Evolutionary conservation across 2,888 invertebrate species (phyloP).

Genomic region (Clistopyga incitator): DNA sequence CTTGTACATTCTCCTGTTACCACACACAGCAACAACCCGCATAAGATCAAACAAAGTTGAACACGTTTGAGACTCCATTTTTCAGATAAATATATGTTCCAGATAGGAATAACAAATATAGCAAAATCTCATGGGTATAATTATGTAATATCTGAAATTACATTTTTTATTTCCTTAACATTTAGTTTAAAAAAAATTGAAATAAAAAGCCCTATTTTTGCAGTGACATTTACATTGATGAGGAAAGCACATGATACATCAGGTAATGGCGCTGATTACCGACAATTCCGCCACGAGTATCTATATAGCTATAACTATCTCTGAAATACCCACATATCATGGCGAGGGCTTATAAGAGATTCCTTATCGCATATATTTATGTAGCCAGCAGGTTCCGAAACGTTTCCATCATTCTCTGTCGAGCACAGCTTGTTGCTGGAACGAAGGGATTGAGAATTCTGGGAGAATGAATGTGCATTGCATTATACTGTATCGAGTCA

Average conservation of each 20-base stretch:
- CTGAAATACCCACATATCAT: constrained; percentile 1
- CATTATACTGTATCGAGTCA: background rate
- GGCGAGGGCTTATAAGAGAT: constrained; percentile 5
- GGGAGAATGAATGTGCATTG: background rate
- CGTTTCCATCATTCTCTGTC: background rate
- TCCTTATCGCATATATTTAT: constrained; percentile 4
- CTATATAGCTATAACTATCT: background rate
- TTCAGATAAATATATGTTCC: background rate
- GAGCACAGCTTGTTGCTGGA: background rate
- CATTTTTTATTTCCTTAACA: background rate
- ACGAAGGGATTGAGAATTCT: background rate
- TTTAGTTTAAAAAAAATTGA: background rate
- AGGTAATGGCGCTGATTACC: background rate
- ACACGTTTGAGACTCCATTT: background rate
- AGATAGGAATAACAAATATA: no score
- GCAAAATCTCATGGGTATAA: no score
- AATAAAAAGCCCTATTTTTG: background rate
- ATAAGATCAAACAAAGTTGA: background rate
- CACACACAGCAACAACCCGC: background rate
- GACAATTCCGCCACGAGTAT: background rate
- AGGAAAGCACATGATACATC: background rate
- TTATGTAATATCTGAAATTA: no score
- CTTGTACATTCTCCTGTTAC: constrained; percentile 1
- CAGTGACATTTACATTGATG: background rate
- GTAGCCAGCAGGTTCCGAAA: constrained; percentile 14